Evolutionary conservation across 2,113 vertebrate genomes (phyloP).

Genomic region (Nestor notabilis): DNA sequence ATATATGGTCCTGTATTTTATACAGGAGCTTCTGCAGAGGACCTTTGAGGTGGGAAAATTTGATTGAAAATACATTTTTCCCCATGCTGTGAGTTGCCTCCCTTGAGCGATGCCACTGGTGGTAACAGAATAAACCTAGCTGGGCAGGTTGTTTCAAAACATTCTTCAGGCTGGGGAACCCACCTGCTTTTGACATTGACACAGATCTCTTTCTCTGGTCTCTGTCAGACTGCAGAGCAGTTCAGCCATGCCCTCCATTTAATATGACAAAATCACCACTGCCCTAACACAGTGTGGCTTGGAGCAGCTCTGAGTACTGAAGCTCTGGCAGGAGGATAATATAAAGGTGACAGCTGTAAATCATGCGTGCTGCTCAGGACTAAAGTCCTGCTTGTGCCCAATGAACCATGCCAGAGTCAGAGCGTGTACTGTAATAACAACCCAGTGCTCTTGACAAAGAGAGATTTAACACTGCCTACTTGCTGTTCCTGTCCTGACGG

Average conservation of each 20-base stretch:
- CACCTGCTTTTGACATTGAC: background rate
- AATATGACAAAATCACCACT: background rate
- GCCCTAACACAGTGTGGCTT: background rate
- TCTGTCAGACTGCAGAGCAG: background rate
- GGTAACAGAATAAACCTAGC: background rate
- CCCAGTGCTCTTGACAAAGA: background rate
- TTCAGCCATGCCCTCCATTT: background rate
- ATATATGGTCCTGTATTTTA: background rate
- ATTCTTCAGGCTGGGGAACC: background rate
- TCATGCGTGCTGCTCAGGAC: background rate
- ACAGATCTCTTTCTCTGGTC: background rate
- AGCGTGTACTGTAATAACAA: background rate
- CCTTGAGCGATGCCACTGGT: background rate
- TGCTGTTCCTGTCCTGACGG: background rate
- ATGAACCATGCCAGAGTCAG: background rate
- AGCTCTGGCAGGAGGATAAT: background rate
- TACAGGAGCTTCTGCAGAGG: background rate
- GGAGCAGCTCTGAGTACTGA: background rate
- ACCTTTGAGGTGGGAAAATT: background rate
- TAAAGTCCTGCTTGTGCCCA: background rate
- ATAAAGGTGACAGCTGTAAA: slow-evolving; percentile 26
- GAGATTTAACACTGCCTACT: background rate
- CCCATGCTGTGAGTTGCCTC: background rate
- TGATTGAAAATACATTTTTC: background rate
- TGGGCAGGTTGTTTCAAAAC: background rate